These are phyloP conservation scores for Mamestra brassicae DNA, from an alignment of 2,888 invertebrate species.

Conservation along the genomic window DNA sequence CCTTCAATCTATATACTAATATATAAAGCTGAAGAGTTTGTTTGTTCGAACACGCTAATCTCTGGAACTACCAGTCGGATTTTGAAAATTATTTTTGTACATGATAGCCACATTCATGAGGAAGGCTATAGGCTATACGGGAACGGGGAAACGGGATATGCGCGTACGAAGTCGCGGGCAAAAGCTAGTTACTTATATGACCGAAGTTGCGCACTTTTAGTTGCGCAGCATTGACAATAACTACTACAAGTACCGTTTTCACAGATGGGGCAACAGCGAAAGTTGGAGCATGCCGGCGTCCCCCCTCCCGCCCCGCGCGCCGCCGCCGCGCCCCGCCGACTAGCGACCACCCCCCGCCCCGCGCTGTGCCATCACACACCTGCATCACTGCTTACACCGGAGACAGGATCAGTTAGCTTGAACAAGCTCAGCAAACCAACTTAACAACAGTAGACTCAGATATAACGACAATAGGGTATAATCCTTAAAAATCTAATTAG, in stretches of 20 bases:
- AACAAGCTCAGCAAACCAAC: not conserved
- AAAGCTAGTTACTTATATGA: too few species aligned
- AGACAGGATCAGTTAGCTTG: slow-evolving; percentile 28
- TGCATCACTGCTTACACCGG: slow-evolving; percentile 29
- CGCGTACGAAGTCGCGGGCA: too few species aligned
- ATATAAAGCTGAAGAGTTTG: too few species aligned
- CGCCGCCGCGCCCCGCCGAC: slow-evolving; percentile 85
- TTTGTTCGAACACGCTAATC: too few species aligned
- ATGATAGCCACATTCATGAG: too few species aligned
- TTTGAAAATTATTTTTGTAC: too few species aligned
- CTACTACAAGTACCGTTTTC: not conserved
- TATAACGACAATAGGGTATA: not conserved
- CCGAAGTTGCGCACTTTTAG: too few species aligned
- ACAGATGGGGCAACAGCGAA: slow-evolving; percentile 86
- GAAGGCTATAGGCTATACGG: too few species aligned
- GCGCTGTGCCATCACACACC: slow-evolving; percentile 37
- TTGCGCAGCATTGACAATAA: too few species aligned
- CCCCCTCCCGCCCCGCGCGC: slow-evolving; percentile 88
- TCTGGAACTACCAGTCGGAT: too few species aligned
- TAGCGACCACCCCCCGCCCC: slow-evolving; percentile 69
- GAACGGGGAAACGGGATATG: too few species aligned
- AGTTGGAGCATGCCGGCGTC: slow-evolving; percentile 90
- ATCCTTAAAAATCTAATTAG: too few species aligned
- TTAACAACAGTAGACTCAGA: not conserved
- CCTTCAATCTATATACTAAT: not conserved